Evolutionary conservation across 2,113 vertebrate genomes (phyloP).

Genomic region (Lampris incognitus): DNA sequence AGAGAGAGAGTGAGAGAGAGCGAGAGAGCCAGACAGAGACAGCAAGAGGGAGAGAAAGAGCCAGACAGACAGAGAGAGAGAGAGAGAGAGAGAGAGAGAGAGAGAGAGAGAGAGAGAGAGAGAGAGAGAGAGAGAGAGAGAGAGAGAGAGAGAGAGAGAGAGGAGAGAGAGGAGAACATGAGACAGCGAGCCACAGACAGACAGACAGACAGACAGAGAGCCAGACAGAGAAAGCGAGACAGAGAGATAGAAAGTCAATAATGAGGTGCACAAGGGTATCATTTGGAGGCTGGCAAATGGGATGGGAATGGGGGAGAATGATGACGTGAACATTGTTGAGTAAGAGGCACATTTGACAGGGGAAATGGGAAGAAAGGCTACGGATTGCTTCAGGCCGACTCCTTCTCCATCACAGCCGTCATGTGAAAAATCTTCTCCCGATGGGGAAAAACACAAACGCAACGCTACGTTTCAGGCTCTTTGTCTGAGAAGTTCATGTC

Average conservation of each 20-base stretch:
- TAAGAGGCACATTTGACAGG: constrained; percentile 17
- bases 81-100: no score
- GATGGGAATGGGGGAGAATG: constrained; percentile 2
- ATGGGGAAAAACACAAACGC: constrained; percentile 29
- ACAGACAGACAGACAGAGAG: constrained; percentile 2
- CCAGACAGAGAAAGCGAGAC: background rate
- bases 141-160: background rate
- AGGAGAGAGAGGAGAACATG: background rate
- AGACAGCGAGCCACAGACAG: background rate
- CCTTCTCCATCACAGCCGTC: constrained; percentile 37
- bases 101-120: background rate
- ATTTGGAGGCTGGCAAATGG: constrained; percentile 16
- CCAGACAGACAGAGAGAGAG: no score
- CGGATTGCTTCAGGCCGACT: constrained; percentile 34
- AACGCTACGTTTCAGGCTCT: constrained; percentile 21
- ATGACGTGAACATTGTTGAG: constrained; percentile 14
- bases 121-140: background rate
- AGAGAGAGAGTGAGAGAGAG: no score
- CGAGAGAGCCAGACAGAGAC: no score
- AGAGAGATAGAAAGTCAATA: background rate
- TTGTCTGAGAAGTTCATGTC: constrained; percentile 20
- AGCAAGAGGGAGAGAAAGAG: no score
- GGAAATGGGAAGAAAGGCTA: constrained; percentile 5
- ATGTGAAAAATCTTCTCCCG: constrained; percentile 35
- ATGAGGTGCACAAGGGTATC: constrained; percentile 24